These are phyloP conservation scores for Hybognathus amarus DNA, from an alignment of 2,797 vertebrate genomes.

Conservation along the genomic window DNA sequence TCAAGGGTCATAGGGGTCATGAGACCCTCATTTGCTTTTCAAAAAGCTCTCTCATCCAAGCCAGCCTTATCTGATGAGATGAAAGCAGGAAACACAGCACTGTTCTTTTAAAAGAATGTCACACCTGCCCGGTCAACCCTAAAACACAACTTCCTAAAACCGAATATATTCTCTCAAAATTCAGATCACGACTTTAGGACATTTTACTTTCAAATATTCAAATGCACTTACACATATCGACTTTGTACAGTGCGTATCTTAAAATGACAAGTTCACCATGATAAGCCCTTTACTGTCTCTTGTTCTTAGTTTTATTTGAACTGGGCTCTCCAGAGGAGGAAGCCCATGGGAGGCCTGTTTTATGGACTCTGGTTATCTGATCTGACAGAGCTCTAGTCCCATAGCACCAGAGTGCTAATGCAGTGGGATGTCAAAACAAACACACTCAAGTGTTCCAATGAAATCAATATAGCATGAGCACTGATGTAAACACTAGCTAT, in stretches of 20 bases:
- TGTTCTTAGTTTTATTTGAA: constrained; percentile 59
- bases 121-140: constrained; percentile 47
- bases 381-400: constrained; percentile 67
- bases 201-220: neutral
- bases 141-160: constrained; percentile 10
- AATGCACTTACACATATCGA: neutral
- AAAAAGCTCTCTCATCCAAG: constrained; percentile 47
- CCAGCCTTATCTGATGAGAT: constrained; percentile 68
- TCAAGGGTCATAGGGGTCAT: constrained; percentile 35
- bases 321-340: constrained; percentile 50
- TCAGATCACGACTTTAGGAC: neutral
- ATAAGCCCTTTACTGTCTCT: constrained; percentile 46
- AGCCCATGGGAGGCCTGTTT: constrained; percentile 58
- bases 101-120: constrained; percentile 55
- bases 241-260: neutral
- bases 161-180: neutral
- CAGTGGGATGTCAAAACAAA: constrained; percentile 70
- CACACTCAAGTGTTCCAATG: constrained; percentile 64
- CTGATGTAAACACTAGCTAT: constrained; percentile 40
- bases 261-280: constrained; percentile 31
- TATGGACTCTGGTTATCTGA: constrained; percentile 68
- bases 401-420: constrained; percentile 69
- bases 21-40: constrained; percentile 47
- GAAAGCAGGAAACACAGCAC: constrained; percentile 47
- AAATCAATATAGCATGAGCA: constrained; percentile 63